Evolutionary conservation across 2,888 invertebrate species (phyloP).

Genomic region (Gastracanthus pulcherrimus): DNA sequence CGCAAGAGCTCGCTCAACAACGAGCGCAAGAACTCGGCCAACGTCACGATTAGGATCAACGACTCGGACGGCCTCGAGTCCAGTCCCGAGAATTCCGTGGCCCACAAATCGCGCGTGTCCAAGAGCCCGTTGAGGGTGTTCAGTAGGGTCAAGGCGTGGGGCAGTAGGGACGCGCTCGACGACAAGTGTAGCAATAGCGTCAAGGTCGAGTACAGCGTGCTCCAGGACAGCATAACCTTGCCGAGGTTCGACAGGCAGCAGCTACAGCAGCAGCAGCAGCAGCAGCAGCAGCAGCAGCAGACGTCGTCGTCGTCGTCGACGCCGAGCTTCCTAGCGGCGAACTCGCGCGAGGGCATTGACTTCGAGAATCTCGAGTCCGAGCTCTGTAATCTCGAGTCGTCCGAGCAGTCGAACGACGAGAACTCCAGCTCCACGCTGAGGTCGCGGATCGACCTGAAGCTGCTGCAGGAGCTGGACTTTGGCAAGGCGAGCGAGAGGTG

Average conservation of each 20-base stretch:
- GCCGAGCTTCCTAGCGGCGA: constrained; percentile 71
- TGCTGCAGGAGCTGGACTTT: constrained; percentile 41
- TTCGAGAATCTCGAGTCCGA: constrained; percentile 73
- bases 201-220: constrained; percentile 70
- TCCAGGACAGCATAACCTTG: constrained; percentile 68
- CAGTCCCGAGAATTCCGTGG: constrained; percentile 72
- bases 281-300: constrained; percentile 6
- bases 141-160: constrained; percentile 72
- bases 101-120: constrained; percentile 69
- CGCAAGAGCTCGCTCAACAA: constrained; percentile 72
- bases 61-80: constrained; percentile 71
- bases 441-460: constrained; percentile 21
- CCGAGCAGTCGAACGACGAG: constrained; percentile 64
- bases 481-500: not conserved
- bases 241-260: constrained; percentile 62
- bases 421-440: not conserved
- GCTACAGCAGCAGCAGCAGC: not conserved
- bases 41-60: constrained; percentile 68
- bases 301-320: constrained; percentile 51
- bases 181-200: constrained; percentile 58
- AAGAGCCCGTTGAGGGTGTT: constrained; percentile 74
- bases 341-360: constrained; percentile 75
- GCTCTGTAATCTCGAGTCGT: constrained; percentile 71
- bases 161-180: constrained; percentile 73
- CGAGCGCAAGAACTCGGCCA: constrained; percentile 68